These are phyloP conservation scores for Cryptophagus acutangulus DNA, from an alignment of 2,888 invertebrate genomes.

Conservation along the genomic window DNA sequence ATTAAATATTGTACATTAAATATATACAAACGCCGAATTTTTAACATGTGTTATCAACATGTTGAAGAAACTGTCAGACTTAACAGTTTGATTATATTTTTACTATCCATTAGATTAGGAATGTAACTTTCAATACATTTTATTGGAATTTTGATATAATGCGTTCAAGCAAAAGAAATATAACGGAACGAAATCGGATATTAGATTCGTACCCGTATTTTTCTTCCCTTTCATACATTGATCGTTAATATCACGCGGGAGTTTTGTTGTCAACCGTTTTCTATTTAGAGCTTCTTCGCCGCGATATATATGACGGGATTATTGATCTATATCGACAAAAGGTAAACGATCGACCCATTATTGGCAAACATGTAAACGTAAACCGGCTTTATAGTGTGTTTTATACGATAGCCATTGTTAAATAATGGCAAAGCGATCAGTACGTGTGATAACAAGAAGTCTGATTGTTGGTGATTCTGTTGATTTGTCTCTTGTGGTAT, in stretches of 20 bases:
- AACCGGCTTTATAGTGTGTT: constrained; percentile 11
- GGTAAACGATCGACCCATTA: constrained; percentile 1
- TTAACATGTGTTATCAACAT: no score
- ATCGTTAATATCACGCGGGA: no score
- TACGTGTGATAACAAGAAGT: constrained; percentile 14
- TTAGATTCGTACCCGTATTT: not conserved
- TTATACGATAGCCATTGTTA: constrained; percentile 16
- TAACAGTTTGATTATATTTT: no score
- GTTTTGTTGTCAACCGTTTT: constrained; percentile 3
- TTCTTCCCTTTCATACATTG: no score
- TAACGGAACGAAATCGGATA: constrained; percentile 1
- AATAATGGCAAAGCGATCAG: constrained; percentile 16
- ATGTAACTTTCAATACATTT: no score
- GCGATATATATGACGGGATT: constrained; percentile 1
- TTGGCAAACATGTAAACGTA: constrained; percentile 8
- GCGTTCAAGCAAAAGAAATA: not conserved
- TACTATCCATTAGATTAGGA: no score
- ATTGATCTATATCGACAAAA: constrained; percentile 4
- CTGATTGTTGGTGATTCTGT: constrained; percentile 1
- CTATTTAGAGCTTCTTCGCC: not conserved
- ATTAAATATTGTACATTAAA: no score
- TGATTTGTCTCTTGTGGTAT: constrained; percentile 1
- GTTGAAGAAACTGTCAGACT: no score
- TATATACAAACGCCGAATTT: no score
- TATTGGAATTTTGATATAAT: no score